Conservation (phyloP, 2,888 invertebrate species). For the Beris morrisii region DNA sequence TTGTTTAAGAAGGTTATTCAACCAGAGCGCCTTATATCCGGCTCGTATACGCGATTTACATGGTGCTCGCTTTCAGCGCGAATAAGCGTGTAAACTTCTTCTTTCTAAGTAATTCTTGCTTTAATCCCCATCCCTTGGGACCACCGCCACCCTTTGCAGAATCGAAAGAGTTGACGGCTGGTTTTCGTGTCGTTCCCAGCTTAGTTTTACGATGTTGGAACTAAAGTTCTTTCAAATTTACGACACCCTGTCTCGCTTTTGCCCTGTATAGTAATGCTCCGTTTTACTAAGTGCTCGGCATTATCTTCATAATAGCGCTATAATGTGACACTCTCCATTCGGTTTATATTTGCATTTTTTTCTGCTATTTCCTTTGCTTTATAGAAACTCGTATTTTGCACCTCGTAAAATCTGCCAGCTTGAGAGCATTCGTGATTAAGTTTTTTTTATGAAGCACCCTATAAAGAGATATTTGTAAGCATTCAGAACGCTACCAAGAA, state of each 20-base stretch:
- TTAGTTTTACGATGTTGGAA: no score
- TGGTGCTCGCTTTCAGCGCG: no score
- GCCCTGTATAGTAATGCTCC: slow-evolving; percentile 6
- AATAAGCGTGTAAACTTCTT: no score
- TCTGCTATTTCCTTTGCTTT: background rate
- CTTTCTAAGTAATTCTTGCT: no score
- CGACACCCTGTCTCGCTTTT: background rate
- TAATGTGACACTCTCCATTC: slow-evolving; percentile 7
- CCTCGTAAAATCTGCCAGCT: slow-evolving; percentile 28
- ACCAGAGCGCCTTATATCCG: slow-evolving; percentile 1
- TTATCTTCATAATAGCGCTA: slow-evolving; percentile 19
- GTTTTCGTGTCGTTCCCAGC: no score
- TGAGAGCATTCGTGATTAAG: slow-evolving; percentile 28
- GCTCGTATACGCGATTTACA: background rate
- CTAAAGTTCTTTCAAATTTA: background rate
- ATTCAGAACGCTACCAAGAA: slow-evolving; percentile 9
- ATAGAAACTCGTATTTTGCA: slow-evolving; percentile 15
- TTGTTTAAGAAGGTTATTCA: slow-evolving; percentile 18
- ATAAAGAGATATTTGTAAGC: slow-evolving; percentile 18
- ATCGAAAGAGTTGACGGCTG: no score
- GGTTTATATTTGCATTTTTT: slow-evolving; percentile 5
- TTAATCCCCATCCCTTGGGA: no score
- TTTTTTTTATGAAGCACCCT: slow-evolving; percentile 23
- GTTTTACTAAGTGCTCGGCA: slow-evolving; percentile 25
- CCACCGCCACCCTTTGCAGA: no score